Evolutionary conservation across 2,888 invertebrate genomes (phyloP), one percentile per base, ranked within the genome.

Genomic region (Synanthedon andrenaeformis): DNA sequence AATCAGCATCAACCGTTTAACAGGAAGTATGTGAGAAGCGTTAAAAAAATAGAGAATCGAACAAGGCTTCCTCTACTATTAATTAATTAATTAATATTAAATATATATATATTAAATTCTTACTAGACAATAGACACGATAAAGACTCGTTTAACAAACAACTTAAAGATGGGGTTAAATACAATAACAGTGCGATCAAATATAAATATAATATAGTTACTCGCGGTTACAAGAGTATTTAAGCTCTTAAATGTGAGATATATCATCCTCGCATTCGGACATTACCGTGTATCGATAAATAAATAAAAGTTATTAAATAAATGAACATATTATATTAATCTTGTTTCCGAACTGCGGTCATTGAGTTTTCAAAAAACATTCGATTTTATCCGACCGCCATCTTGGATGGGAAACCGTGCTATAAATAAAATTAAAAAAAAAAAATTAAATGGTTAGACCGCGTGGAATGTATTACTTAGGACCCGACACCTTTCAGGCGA

Each of bases 401-500:
- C 56, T 56, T 53, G 50, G 35, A 52, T 52, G 50, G 50, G 45
- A 41, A 55, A 53, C 41, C 19, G 61, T 57, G 35, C 28, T 4
- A 61, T 65, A 65, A 68, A 70, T 62, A 11, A n/a, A 51, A 70
- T 62, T 14, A 10, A 51, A 65, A 66, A 70, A 52, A 65, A 59
- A 65, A n/a, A 62, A 67, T 67, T 65, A 72, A 79, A 76, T 82
- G 85, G 86, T 85, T 76, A 72, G 61, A 85, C 85, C 84, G 79
- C 72, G 77, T 87, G 87, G 87, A 87, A 86, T 87, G 87, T 86
- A 80, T 76, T 76, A 67, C 66, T 71, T 73, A 76, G 73, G 78
- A 84, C 83, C 84, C 79, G 82, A 85, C 84, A 85, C 86, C 87
- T 87, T 84, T 76, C 81, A 87, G 87, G 86, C 76, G 83, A 77